A percentile compares a stretch with the other conserved stretches of the same genome.
phyloP scores from a whole-genome alignment of 2,797 vertebrate species.

The Bothrops alternatus region DNA sequence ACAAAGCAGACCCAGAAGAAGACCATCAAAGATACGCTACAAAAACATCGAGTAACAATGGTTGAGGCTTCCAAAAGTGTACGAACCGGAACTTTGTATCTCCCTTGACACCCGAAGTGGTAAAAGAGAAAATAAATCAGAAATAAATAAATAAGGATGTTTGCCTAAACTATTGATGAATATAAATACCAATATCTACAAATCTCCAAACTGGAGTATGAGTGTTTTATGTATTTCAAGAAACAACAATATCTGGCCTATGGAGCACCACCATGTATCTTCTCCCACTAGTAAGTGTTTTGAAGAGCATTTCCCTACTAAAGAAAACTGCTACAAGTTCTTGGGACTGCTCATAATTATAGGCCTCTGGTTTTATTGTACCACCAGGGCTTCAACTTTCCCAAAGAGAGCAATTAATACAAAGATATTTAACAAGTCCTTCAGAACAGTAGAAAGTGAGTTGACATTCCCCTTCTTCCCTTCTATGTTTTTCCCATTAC shows the following conservation, averaged over 20 bases:
- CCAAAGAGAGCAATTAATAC: background rate
- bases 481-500: background rate
- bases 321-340: background rate
- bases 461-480: background rate
- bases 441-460: constrained; percentile 1
- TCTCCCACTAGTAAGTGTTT: background rate
- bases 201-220: background rate
- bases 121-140: background rate
- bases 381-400: background rate
- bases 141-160: too few relatives aligned
- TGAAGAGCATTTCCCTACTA: background rate
- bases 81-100: background rate
- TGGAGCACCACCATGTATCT: background rate
- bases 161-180: background rate
- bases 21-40: background rate
- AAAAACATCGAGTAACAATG: background rate
- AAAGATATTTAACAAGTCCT: background rate
- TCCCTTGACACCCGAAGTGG: background rate
- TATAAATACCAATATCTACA: background rate
- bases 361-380: background rate
- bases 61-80: background rate
- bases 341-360: background rate
- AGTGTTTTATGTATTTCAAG: background rate
- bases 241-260: background rate
- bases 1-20: background rate